phyloP scores from a whole-genome alignment of 2,888 invertebrate species.

The Isotomurus palustris region DNA sequence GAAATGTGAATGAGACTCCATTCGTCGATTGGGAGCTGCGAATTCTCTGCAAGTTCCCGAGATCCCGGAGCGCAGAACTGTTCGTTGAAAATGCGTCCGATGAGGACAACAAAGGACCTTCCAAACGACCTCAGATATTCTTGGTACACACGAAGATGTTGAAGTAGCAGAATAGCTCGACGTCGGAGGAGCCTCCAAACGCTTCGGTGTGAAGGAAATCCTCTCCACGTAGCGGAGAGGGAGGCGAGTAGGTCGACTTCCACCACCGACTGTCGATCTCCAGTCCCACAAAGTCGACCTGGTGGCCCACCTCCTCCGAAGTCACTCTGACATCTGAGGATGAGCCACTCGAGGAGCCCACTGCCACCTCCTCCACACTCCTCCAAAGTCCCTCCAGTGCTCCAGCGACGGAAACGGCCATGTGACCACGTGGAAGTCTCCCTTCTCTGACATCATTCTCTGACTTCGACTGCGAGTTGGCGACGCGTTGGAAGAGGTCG shows the following conservation, averaged over 20 bases:
- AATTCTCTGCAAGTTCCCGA: slow-evolving; percentile 8
- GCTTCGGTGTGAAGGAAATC: background rate
- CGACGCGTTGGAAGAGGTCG: background rate
- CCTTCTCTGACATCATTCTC: too few relatives aligned
- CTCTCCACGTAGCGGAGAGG: slow-evolving; percentile 11
- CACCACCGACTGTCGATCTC: slow-evolving; percentile 20
- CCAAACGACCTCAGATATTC: slow-evolving; percentile 7
- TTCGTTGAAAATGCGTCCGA: slow-evolving; percentile 14
- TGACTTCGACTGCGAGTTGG: background rate
- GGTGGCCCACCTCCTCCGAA: background rate
- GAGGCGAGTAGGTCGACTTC: slow-evolving; percentile 10
- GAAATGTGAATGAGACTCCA: background rate
- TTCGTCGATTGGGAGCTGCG: slow-evolving; percentile 5
- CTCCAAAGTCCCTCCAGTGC: slow-evolving; percentile 60
- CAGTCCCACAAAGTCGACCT: slow-evolving; percentile 45
- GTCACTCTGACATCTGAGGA: slow-evolving; percentile 52
- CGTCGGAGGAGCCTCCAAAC: slow-evolving; percentile 3
- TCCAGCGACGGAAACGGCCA: slow-evolving; percentile 70
- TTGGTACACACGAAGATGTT: slow-evolving; percentile 9
- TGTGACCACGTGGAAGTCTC: slow-evolving; percentile 50
- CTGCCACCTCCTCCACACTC: slow-evolving; percentile 55
- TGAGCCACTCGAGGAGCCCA: slow-evolving; percentile 76
- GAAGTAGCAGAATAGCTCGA: slow-evolving; percentile 17
- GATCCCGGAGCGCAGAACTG: slow-evolving; percentile 28
- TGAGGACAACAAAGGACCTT: slow-evolving; percentile 7